Conservation (phyloP, 1,140 invertebrate genomes). For the Sipha flava region DNA sequence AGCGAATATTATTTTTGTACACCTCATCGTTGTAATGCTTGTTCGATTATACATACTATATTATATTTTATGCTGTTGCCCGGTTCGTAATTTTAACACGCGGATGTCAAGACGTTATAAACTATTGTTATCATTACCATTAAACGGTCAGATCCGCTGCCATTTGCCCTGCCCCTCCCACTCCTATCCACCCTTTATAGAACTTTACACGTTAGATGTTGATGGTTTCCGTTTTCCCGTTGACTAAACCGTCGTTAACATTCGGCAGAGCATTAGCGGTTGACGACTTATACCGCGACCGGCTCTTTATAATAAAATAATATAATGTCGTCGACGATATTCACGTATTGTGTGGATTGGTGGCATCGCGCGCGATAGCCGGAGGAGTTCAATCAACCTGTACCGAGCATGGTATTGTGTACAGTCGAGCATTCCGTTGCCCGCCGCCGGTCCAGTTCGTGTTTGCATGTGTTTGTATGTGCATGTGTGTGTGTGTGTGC, state of each 20-base stretch:
- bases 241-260: neutral
- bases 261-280: neutral
- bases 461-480: neutral
- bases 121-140: too few relatives aligned
- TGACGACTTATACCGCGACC: neutral
- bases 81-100: too few relatives aligned
- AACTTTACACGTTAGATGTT: neutral
- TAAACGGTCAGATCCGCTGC: too few relatives aligned
- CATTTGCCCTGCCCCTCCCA: too few relatives aligned
- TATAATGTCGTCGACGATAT: neutral
- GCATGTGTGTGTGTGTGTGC: neutral
- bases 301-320: neutral
- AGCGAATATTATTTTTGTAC: too few relatives aligned
- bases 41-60: too few relatives aligned
- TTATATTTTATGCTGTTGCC: too few relatives aligned
- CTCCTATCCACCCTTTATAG: too few relatives aligned
- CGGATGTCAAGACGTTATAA: too few relatives aligned
- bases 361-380: neutral
- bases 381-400: constrained; percentile 23
- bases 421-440: neutral
- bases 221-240: neutral
- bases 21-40: too few relatives aligned
- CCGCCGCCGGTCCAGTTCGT: neutral
- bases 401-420: constrained; percentile 17
- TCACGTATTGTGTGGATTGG: constrained; percentile 9